phyloP scores from a whole-genome alignment of 2,888 invertebrate species.

The Drosophila suboccidentalis region DNA sequence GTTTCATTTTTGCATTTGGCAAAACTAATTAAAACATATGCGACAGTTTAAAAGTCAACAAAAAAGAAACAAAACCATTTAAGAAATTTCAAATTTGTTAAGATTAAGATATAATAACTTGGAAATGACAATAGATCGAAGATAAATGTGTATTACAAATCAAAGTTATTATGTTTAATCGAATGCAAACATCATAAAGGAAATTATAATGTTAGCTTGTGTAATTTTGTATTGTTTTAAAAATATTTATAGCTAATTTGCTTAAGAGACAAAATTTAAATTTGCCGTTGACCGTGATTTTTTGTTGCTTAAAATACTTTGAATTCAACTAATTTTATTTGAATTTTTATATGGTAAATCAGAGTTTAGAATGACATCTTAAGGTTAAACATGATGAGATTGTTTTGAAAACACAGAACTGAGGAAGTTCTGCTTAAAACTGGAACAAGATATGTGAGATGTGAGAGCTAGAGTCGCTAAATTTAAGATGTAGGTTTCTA shows the following conservation, averaged over 20 bases:
- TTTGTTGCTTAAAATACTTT: conserved; percentile 1
- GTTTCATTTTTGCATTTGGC: background rate
- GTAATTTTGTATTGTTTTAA: conserved; percentile 2
- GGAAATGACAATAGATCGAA: conserved; percentile 1
- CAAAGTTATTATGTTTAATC: conserved; percentile 3
- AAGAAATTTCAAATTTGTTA: conserved; percentile 2
- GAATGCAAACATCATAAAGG: background rate
- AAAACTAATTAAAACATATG: conserved; percentile 21
- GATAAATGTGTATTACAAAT: conserved; percentile 6
- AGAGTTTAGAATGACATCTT: conserved; percentile 3
- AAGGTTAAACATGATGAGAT: conserved; percentile 8
- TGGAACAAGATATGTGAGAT: too few relatives aligned
- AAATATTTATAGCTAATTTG: background rate
- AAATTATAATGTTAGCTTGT: conserved; percentile 6
- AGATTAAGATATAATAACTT: background rate
- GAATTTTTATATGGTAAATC: conserved; percentile 4
- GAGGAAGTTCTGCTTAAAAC: conserved; percentile 1
- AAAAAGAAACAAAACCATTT: too few relatives aligned
- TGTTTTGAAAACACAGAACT: background rate
- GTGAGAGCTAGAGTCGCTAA: background rate
- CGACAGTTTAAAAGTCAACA: background rate
- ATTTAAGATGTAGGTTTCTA: background rate
- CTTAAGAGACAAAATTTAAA: conserved; percentile 46
- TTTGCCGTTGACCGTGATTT: conserved; percentile 57
- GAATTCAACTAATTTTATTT: conserved; percentile 25